Conservation (phyloP, 2,113 vertebrate species). For the Ellobius talpinus region DNA sequence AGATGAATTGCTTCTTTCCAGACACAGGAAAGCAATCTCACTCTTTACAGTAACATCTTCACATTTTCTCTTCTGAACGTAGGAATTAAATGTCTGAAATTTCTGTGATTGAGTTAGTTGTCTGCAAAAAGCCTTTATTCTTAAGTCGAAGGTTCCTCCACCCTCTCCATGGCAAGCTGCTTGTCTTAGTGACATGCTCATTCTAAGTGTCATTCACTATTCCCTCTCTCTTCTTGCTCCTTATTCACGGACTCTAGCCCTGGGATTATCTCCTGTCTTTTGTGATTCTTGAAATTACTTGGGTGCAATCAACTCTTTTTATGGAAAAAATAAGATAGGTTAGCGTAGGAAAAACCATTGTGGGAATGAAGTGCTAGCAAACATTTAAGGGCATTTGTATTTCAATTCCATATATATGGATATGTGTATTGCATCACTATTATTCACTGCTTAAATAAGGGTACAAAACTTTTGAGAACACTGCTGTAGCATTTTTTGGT, state of each 20-base stretch:
- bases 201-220: background rate
- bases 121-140: background rate
- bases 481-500: background rate
- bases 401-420: background rate
- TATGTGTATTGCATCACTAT: background rate
- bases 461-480: background rate
- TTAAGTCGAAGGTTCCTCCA: background rate
- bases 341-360: background rate
- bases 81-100: background rate
- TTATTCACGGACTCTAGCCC: background rate
- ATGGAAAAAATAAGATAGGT: background rate
- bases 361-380: background rate
- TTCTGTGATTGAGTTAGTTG: background rate
- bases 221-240: background rate
- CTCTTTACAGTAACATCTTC: constrained; percentile 6
- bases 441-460: background rate
- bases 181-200: background rate
- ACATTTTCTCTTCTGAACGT: background rate
- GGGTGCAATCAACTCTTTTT: constrained; percentile 1
- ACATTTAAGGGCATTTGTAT: background rate
- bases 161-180: background rate
- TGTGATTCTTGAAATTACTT: background rate
- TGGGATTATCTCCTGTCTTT: background rate
- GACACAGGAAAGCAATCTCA: background rate
- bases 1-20: background rate